These are phyloP conservation scores for Rhabdomys dilectus DNA, from an alignment of 2,113 vertebrate genomes.

Conservation along the genomic window DNA sequence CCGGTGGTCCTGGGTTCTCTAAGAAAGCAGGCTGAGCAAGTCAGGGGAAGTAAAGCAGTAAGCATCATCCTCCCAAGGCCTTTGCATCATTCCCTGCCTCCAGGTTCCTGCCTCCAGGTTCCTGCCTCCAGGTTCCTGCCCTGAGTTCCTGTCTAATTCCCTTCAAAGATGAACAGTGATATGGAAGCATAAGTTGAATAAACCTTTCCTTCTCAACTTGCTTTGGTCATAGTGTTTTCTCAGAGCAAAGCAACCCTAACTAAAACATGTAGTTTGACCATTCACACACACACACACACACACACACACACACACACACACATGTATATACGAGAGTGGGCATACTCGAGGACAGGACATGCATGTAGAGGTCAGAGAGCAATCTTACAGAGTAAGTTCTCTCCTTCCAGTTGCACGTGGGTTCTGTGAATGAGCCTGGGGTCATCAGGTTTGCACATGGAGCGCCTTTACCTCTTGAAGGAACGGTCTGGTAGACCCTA, in stretches of 20 bases:
- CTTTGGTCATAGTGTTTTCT: neutral
- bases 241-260: neutral
- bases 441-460: neutral
- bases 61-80: neutral
- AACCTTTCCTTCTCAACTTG: too few species aligned
- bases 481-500: neutral
- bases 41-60: neutral
- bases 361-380: neutral
- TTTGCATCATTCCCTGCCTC: neutral
- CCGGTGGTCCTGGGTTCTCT: neutral
- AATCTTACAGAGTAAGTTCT: neutral
- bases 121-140: neutral
- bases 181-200: neutral
- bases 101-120: neutral
- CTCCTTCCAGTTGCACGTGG: too few species aligned
- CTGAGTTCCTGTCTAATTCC: too few species aligned
- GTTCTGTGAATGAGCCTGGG: neutral
- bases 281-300: neutral
- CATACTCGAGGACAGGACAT: fast-evolving
- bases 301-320: too few species aligned
- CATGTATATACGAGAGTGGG: neutral
- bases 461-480: neutral
- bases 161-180: too few species aligned
- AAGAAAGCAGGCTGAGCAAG: neutral
- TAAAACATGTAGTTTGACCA: neutral